Base-by-base conservation (phyloP, 2,888 invertebrate species). In the Hemistola chrysoprasaria region DNA sequence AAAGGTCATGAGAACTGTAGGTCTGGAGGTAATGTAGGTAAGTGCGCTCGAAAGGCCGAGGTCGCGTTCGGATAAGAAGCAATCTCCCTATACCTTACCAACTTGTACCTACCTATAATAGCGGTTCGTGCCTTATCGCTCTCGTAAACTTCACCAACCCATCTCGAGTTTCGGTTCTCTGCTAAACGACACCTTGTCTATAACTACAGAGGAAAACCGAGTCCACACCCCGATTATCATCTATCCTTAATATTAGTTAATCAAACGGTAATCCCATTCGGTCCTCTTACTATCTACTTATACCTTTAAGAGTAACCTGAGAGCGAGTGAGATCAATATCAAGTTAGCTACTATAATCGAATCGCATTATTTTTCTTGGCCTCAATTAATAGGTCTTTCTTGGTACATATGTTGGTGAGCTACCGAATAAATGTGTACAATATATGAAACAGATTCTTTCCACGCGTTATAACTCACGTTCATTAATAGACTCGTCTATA, bases 121-220 rank as follows among this genome's bases (percentile, higher is more conserved):
- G 64, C 57, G 52, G 51, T 45, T 56, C 80, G 79, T 81, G 81
- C 73, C 78, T 78, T 82, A 83, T 82, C 82, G 62, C 43, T 62
- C 66, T 68, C 68, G 58, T 64, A 62, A 68, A 57, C 63, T 59
- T 34, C 8, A 34, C 20, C 27, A 27, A 50, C 42, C 51, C 44
- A 43, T 38, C 53, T 50, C 53, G 30, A 44, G 45, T 50, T 55
- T 49, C 34, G 50, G 42, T 29, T 26, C 40, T 62, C 36, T 53
- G 56, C 49, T 65, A 66, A 71, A 67, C 58, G 66, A 59, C 58
- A 54, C 62, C 66, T 57, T 62, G 56, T 61, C 56, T n/a, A 58
- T 63, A 53, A 50, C 39, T 62, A 50, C 21, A 22, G 28, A 40
- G 29, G 25, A 32, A 40, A 47, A 46, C 40, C 22, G 27, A 45